phyloP scores from a whole-genome alignment of 2,888 invertebrate species.

The Branchipolynoe longqiensis region DNA sequence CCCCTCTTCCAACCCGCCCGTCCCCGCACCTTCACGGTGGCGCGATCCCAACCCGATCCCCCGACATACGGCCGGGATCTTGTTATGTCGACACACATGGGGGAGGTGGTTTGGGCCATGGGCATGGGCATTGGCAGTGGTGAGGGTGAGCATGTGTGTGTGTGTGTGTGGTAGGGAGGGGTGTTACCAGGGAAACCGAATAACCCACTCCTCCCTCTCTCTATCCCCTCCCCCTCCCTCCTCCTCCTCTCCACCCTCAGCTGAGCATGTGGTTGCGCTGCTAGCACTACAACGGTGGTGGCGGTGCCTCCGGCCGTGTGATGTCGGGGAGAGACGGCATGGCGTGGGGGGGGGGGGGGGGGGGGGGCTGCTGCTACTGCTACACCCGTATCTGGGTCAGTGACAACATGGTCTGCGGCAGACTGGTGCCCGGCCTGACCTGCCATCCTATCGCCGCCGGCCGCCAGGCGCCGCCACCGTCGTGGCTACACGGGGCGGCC shows the following conservation, averaged over 20 bases:
- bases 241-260: background rate
- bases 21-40: background rate
- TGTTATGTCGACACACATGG: conserved; percentile 18
- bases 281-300: background rate
- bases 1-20: conserved; percentile 9
- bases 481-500: background rate
- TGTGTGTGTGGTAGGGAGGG: too few relatives aligned
- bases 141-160: too few relatives aligned
- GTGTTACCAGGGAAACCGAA: conserved; percentile 22
- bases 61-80: conserved; percentile 15
- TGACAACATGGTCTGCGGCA: conserved; percentile 30
- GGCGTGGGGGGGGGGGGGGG: background rate
- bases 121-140: too few relatives aligned
- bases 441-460: background rate
- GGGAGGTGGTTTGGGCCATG: conserved; percentile 12
- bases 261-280: background rate
- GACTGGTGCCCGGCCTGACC: conserved; percentile 12
- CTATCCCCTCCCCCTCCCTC: background rate
- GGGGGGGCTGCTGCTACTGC: background rate
- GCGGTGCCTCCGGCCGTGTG: background rate
- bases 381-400: conserved; percentile 29
- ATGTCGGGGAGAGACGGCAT: conserved; percentile 25
- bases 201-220: background rate
- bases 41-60: background rate
- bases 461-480: background rate